Conservation (phyloP, 2,797 vertebrate species). For the Cuniculus paca region DNA sequence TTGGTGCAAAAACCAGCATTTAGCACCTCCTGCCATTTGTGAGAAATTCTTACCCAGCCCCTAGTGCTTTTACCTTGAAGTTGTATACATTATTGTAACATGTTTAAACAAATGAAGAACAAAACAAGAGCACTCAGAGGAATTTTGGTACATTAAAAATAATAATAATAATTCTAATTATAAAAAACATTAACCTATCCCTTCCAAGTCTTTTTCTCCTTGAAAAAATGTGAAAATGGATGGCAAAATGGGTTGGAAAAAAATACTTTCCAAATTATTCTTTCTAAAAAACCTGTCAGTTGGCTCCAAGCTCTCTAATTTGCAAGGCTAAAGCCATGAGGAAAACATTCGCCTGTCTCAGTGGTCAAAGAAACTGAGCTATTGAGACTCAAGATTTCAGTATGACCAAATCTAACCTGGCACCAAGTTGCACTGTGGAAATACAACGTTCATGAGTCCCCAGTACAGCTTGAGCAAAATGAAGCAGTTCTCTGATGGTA, state of each 20-base stretch:
- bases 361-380: slow-evolving; percentile 64
- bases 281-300: slow-evolving; percentile 72
- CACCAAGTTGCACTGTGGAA: slow-evolving; percentile 60
- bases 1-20: slow-evolving; percentile 72
- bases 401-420: slow-evolving; percentile 72
- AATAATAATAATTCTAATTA: no score
- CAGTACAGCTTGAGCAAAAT: slow-evolving; percentile 73
- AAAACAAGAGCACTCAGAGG: slow-evolving; percentile 47
- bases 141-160: slow-evolving; percentile 10
- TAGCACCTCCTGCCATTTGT: slow-evolving; percentile 68
- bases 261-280: slow-evolving; percentile 76
- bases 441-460: slow-evolving; percentile 63
- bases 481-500: slow-evolving; percentile 54
- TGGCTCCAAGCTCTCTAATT: slow-evolving; percentile 62
- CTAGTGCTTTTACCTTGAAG: slow-evolving; percentile 72
- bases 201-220: slow-evolving; percentile 57
- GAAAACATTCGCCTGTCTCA: slow-evolving; percentile 64
- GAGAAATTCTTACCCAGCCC: slow-evolving; percentile 57
- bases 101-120: slow-evolving; percentile 80
- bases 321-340: slow-evolving; percentile 64
- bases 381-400: slow-evolving; percentile 66
- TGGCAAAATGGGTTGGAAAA: background rate
- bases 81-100: slow-evolving; percentile 63
- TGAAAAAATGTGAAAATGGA: slow-evolving; percentile 28
- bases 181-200: slow-evolving; percentile 1